Evolutionary conservation across 2,888 invertebrate genomes (phyloP), one percentile per base, ranked within the genome.

Genomic region (Euspilapteryx auroguttella): DNA sequence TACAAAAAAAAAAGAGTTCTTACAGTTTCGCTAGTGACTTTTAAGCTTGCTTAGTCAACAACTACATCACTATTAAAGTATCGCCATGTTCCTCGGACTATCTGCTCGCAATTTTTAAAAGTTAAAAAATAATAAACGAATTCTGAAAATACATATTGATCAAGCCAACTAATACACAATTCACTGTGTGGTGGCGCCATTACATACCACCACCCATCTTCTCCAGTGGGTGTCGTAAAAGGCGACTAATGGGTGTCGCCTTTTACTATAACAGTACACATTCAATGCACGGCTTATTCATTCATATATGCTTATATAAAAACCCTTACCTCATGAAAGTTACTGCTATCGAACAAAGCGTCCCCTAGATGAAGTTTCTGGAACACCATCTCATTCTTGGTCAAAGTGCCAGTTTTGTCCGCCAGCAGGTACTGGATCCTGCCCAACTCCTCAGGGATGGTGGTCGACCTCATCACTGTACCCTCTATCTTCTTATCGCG

Each of bases 361-460:
- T 94, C 94, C 8, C 96, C 98, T 21, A 99, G 69, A 59, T 97
- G 97, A 14, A 99, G 80, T 49, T 93, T 89, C 55, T 96, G 96
- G 50, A 98, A 92, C 1, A 96, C 89, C 99, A 99, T 99, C 51
- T 96, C 96, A 61, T 99, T 99, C 65, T 97, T 95, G 0, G 99
- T 99, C 13, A 99, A 75, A 0, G 99, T 99, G 10, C 99, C 99
- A 0, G 99, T 99, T 76, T 99, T 99, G 56, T 99, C 99, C 0
- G 94, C 93, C 4, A 99, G 71, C n/a, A 99, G 78, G 63, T 97
- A 99, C 14, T 93, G 92, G 40, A 99, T 92, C 32, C 99, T 79
- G 1, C 99, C 99, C 30, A 99, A 68, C 66, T 99, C 99, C 68
- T 99, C 99, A 0, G 99, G 96, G 40, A 99, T 99, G 3, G 98